These are phyloP conservation scores for Lasius fuliginosus DNA, from an alignment of 2,888 invertebrate genomes.

Conservation along the genomic window DNA sequence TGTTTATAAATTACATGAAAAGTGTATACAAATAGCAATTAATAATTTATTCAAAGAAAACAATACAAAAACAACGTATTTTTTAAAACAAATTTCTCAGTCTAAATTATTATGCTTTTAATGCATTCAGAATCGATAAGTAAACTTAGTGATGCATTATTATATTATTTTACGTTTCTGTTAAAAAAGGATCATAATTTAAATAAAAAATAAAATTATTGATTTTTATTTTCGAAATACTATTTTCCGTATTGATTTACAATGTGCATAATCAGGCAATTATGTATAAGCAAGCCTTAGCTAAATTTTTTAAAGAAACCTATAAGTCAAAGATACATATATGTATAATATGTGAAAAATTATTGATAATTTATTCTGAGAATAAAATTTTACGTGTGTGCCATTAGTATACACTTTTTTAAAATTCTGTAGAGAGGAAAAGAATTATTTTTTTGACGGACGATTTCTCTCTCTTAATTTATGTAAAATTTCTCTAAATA, in stretches of 20 bases:
- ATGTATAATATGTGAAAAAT: neutral
- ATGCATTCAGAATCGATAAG: neutral
- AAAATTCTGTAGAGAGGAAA: constrained; percentile 11
- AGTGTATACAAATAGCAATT: constrained; percentile 36
- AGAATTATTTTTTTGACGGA: constrained; percentile 56
- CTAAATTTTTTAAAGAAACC: neutral
- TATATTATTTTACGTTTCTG: neutral
- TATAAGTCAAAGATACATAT: neutral
- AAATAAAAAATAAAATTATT: neutral
- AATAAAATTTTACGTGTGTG: neutral
- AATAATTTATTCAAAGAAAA: constrained; percentile 11
- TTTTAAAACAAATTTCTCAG: neutral
- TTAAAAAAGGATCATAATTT: neutral
- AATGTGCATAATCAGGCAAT: neutral
- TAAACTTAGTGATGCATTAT: neutral
- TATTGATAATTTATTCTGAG: neutral
- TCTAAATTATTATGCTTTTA: neutral
- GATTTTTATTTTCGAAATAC: neutral
- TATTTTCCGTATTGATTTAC: neutral
- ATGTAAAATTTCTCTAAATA: constrained; percentile 49
- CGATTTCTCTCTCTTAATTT: constrained; percentile 45
- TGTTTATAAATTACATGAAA: constrained; percentile 15
- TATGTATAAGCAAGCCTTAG: neutral
- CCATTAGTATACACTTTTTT: constrained; percentile 33
- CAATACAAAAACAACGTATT: neutral